Conservation (phyloP, 37 sponge, comb jelly and placozoan genomes). For the Oscarella lobularis region DNA sequence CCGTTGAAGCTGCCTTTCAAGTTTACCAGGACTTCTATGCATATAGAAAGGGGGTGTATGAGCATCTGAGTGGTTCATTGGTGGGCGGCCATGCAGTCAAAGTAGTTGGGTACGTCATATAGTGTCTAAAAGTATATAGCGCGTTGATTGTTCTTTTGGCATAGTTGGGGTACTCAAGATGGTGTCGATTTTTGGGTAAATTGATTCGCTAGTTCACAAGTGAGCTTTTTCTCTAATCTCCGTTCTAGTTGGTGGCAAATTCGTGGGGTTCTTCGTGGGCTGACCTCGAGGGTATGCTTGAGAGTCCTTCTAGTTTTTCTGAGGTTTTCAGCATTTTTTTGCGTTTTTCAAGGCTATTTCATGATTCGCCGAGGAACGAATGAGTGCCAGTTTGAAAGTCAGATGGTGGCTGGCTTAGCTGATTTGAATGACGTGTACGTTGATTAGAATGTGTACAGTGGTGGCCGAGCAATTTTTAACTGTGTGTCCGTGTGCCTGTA, state of each 20-base stretch:
- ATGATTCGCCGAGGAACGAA: not conserved
- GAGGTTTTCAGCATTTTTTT: not conserved
- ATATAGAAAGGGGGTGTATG: not conserved
- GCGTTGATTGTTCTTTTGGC: too few species aligned
- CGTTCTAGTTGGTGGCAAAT: not conserved
- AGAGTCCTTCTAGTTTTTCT: not conserved
- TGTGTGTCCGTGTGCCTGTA: too few species aligned
- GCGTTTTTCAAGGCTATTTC: not conserved
- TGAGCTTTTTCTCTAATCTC: not conserved
- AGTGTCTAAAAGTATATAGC: too few species aligned
- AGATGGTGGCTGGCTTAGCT: not conserved
- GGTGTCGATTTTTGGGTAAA: not conserved
- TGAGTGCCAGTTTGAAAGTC: not conserved
- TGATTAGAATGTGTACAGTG: too few species aligned
- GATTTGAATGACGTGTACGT: too few species aligned
- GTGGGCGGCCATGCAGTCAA: not conserved
- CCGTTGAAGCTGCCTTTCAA: not conserved
- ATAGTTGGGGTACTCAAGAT: conserved; percentile 1
- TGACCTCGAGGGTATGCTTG: not conserved
- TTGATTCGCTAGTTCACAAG: not conserved
- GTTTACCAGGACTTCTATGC: not conserved
- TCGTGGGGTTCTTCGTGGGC: not conserved
- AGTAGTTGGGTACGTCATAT: not conserved
- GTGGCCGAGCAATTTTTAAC: too few species aligned
- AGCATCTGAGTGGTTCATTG: not conserved